Evolutionary conservation across 2,888 invertebrate species (phyloP), one percentile per base, ranked within the genome.

Genomic region (Kryphioiulus occultus): DNA sequence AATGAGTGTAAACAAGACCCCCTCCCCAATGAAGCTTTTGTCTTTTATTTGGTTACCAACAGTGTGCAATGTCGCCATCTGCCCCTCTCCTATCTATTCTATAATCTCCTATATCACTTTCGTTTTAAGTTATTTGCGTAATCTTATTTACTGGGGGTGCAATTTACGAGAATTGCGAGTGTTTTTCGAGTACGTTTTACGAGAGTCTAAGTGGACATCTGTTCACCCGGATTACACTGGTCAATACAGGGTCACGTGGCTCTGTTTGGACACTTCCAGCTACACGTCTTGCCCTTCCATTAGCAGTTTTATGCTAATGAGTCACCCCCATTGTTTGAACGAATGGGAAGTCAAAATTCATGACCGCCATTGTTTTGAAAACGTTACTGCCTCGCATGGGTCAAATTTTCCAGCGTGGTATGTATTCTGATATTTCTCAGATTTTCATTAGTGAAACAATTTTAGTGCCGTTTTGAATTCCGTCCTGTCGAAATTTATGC

Each of bases 161-260:
- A 59, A 59, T 59, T 59, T 59, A n/a, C 53, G 53, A 59, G 53
- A 59, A 59, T 59, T 19, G n/a, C 19, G 53, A n/a, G 53, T n/a
- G 19, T n/a, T 39, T 39, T 82, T 42, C 78, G 39, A 82, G 87
- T 85, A 42, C 53, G 3, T 68, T 83, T 47, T 87, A 82, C 26
- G 35, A 22, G 84, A 19, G 26, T n/a, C 19, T 84, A 84, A 35
- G 35, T 35, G 39, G 84, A 39, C 84, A 39, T 35, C 35, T 84
- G 84, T 47, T 17, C 15, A 47, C 47, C 47, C 15, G 3, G 4
- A n/a, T 59, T 3, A 9, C 39, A 5, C n/a, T 59, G 53, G 53
- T 59, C 53, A 59, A 59, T 39, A 59, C n/a, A 59, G 0, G 7
- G 53, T n/a, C 53, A n/a, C 53, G 53, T 59, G 53, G n/a, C 53